These are phyloP conservation scores for Oscheius sp. DNA, from an alignment of 2,888 invertebrate genomes.

Conservation along the genomic window DNA sequence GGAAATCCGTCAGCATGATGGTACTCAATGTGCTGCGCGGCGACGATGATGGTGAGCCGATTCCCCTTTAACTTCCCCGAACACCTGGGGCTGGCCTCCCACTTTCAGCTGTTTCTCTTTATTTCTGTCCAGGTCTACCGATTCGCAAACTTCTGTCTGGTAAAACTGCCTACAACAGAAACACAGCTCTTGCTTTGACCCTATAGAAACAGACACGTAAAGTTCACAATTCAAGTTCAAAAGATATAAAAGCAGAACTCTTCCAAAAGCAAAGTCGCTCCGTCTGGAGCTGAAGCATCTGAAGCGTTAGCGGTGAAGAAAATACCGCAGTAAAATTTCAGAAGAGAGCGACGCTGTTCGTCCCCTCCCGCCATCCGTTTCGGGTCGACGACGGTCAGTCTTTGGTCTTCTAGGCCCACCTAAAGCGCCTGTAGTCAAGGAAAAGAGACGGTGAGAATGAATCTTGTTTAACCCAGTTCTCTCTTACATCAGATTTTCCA, in stretches of 20 bases:
- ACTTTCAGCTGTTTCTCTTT: too few relatives aligned
- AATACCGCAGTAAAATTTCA: neutral
- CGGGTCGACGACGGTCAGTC: slow-evolving; percentile 13
- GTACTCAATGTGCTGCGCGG: slow-evolving; percentile 8
- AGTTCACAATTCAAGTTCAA: too few relatives aligned
- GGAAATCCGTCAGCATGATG: slow-evolving; percentile 34
- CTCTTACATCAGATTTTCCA: slow-evolving; percentile 12
- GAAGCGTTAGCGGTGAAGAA: too few relatives aligned
- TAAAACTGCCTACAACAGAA: too few relatives aligned
- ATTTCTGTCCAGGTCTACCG: too few relatives aligned
- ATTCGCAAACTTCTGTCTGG: too few relatives aligned
- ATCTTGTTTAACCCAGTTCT: neutral
- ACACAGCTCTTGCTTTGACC: too few relatives aligned
- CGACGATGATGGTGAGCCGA: neutral
- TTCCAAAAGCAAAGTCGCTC: too few relatives aligned
- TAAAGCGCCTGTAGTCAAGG: slow-evolving; percentile 1
- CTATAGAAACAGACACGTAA: too few relatives aligned
- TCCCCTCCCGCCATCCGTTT: slow-evolving; percentile 1
- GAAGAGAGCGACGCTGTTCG: slow-evolving; percentile 28
- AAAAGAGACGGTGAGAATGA: slow-evolving; percentile 13
- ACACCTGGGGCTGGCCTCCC: too few relatives aligned
- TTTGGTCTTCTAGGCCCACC: slow-evolving; percentile 21
- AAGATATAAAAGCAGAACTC: too few relatives aligned
- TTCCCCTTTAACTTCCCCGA: neutral
- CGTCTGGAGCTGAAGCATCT: too few relatives aligned